These are phyloP conservation scores for Schizothorax lantsangensis DNA, from an alignment of 2,797 vertebrate genomes.

Conservation along the genomic window DNA sequence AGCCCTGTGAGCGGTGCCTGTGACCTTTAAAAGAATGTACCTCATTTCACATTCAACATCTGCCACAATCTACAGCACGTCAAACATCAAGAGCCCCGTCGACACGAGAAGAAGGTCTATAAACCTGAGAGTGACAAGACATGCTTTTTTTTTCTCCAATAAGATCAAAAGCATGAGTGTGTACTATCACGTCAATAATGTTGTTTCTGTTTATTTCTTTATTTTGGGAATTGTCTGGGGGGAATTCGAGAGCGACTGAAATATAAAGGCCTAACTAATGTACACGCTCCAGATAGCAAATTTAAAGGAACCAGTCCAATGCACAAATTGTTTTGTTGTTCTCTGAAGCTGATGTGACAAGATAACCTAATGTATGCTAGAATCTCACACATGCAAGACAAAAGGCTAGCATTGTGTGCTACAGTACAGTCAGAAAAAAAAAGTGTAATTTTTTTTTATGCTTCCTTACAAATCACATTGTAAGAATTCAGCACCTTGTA, in stretches of 20 bases:
- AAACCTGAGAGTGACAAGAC: slow-evolving; percentile 34
- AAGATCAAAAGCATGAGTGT: slow-evolving; percentile 39
- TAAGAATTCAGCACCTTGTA: background rate
- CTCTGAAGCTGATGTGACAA: slow-evolving; percentile 68
- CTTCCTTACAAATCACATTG: background rate
- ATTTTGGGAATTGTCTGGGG: slow-evolving; percentile 56
- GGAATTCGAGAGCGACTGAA: slow-evolving; percentile 69
- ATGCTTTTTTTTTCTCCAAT: slow-evolving; percentile 12
- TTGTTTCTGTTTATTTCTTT: slow-evolving; percentile 43
- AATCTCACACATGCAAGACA: background rate
- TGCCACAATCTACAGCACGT: slow-evolving; percentile 33
- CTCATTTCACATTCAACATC: slow-evolving; percentile 53
- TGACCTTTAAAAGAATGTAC: slow-evolving; percentile 55
- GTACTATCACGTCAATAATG: slow-evolving; percentile 25
- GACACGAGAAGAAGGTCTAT: slow-evolving; percentile 13
- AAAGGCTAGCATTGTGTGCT: background rate
- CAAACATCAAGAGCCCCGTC: slow-evolving; percentile 42
- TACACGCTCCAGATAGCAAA: slow-evolving; percentile 54
- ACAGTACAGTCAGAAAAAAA: background rate
- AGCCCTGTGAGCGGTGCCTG: slow-evolving; percentile 15
- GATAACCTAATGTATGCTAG: slow-evolving; percentile 57
- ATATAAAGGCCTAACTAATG: slow-evolving; percentile 70
- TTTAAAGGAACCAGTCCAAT: slow-evolving; percentile 24
- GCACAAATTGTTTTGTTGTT: slow-evolving; percentile 55
- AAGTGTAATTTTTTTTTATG: too few species aligned